phyloP scores from a whole-genome alignment of 2,888 invertebrate genomes.

The Vesta saturnalis region DNA sequence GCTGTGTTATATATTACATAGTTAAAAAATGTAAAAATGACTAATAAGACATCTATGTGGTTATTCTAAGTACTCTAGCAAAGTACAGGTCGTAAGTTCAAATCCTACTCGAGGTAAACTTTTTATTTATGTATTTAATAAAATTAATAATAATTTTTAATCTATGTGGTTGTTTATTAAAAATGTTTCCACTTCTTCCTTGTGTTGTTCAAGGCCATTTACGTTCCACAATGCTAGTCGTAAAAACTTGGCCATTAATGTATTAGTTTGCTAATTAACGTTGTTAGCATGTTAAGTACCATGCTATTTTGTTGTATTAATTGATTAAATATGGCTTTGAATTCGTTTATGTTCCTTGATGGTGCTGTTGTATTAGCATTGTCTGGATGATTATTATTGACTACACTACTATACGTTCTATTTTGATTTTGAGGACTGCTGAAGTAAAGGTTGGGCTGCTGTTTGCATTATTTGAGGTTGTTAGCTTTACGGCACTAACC shows the following conservation, averaged over 20 bases:
- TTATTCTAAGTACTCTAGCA: no score
- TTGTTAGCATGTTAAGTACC: constrained; percentile 6
- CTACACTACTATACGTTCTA: no score
- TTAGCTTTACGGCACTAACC: background rate
- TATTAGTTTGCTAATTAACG: constrained; percentile 3
- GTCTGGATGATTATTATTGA: no score
- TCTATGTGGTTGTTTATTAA: background rate
- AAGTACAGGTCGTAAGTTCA: no score
- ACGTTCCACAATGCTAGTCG: background rate
- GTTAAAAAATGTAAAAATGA: no score
- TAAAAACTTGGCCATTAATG: constrained; percentile 6
- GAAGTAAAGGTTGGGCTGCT: background rate
- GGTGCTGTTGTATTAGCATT: background rate
- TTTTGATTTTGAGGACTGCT: no score
- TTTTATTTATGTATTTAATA: no score
- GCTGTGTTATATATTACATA: background rate
- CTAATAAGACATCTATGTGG: background rate
- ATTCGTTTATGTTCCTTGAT: background rate
- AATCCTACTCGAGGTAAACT: no score
- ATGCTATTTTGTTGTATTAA: constrained; percentile 2
- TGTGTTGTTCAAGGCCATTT: background rate
- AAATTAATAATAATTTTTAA: no score
- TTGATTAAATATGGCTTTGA: no score
- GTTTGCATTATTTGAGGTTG: background rate
- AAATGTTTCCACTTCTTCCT: constrained; percentile 5